Conservation (phyloP, 2,113 vertebrate genomes). For the Triplophysa dalaica region DNA sequence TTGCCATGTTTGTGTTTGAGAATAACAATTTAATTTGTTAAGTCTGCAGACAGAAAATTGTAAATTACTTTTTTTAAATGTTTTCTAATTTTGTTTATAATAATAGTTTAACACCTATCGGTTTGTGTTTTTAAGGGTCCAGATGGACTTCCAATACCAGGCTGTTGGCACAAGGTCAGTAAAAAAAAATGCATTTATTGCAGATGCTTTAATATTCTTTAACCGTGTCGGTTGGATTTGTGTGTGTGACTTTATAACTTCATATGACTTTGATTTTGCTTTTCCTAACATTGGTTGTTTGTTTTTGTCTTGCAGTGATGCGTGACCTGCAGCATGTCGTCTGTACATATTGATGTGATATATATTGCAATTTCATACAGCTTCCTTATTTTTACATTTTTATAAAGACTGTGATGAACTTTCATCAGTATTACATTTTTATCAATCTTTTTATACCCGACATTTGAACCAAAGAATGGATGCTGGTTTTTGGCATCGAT, state of each 20-base stretch:
- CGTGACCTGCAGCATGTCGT: conserved; percentile 65
- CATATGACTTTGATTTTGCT: not conserved
- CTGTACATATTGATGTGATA: conserved; percentile 76
- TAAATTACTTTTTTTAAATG: not conserved
- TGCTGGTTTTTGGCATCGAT: not conserved
- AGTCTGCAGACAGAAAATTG: not conserved
- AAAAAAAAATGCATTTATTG: not conserved
- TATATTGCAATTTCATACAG: conserved; percentile 64
- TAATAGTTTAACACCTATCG: not conserved
- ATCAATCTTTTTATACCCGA: not conserved
- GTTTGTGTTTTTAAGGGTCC: conserved; percentile 70
- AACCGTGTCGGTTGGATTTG: not conserved
- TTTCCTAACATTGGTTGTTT: conserved; percentile 32
- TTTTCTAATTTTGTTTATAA: not conserved
- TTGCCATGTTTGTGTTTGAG: not conserved
- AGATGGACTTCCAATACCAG: conserved; percentile 81
- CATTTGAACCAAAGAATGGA: conserved; percentile 16
- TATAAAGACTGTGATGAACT: conserved; percentile 38
- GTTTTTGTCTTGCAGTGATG: conserved; percentile 78
- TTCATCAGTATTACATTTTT: conserved; percentile 39
- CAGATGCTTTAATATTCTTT: not conserved
- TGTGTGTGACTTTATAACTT: not conserved
- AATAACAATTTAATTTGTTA: not conserved
- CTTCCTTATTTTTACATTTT: conserved; percentile 56
- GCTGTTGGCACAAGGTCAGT: conserved; percentile 86